Percentiles rank a stretch among this genome's conserved stretches.
Conservation (phyloP, 1,140 invertebrate genomes). For the Onthophagus taurus region DNA sequence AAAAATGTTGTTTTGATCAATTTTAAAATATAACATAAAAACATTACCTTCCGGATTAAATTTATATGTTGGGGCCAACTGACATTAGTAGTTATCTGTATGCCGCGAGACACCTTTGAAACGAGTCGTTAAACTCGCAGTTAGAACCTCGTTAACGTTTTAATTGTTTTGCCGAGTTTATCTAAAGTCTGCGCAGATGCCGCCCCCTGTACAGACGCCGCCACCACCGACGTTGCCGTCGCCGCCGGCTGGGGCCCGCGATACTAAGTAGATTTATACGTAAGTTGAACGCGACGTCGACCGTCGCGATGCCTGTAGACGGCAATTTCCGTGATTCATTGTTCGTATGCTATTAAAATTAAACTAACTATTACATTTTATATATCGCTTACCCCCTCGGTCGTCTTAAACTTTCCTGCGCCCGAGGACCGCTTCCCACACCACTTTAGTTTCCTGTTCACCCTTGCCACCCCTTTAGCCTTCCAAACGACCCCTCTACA, state of each 20-base stretch:
- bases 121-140: constrained; percentile 30
- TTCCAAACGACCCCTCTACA: background rate
- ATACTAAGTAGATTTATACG: constrained; percentile 25
- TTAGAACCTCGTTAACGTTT: constrained; percentile 32
- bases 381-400: constrained; percentile 17
- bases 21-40: too few relatives aligned
- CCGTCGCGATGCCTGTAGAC: constrained; percentile 13
- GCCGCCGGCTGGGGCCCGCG: constrained; percentile 5
- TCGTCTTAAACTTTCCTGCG: background rate
- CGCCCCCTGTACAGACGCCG: too few relatives aligned
- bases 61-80: constrained; percentile 13
- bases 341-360: constrained; percentile 18
- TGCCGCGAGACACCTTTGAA: constrained; percentile 24
- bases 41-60: too few relatives aligned
- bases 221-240: too few relatives aligned
- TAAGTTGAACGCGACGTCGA: too few relatives aligned
- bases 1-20: too few relatives aligned
- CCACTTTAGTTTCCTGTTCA: background rate
- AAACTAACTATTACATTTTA: constrained; percentile 19
- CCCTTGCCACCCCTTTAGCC: background rate
- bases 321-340: constrained; percentile 16
- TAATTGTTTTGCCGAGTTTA: constrained; percentile 32
- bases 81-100: constrained; percentile 13
- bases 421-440: background rate
- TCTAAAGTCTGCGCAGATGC: constrained; percentile 22